phyloP scores from a whole-genome alignment of 1,140 invertebrate genomes.

The Camponotus floridanus region DNA sequence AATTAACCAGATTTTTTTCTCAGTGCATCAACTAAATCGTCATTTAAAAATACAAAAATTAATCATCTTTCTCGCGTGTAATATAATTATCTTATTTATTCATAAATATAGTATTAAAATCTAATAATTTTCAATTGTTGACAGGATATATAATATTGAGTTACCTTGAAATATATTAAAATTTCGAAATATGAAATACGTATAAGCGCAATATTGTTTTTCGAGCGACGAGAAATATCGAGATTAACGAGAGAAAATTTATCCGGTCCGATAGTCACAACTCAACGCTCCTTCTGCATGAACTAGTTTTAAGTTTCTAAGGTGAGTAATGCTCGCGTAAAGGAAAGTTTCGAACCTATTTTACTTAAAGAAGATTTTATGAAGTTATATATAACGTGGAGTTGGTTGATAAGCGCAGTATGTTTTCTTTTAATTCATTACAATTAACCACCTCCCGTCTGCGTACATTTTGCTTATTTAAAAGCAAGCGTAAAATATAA shows the following conservation, averaged over 20 bases:
- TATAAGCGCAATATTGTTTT: background rate
- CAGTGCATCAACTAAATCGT: no score
- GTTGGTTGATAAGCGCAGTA: constrained; percentile 8
- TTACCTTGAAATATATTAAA: background rate
- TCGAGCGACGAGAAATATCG: constrained; percentile 20
- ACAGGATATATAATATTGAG: background rate
- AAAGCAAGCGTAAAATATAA: constrained; percentile 8
- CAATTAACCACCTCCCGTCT: constrained; percentile 26
- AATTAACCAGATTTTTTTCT: no score
- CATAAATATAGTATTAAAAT: background rate
- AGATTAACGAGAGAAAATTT: constrained; percentile 37
- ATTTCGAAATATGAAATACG: background rate
- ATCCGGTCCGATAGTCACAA: constrained; percentile 30
- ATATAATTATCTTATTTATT: background rate
- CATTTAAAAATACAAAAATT: background rate
- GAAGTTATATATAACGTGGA: constrained; percentile 24
- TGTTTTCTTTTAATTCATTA: constrained; percentile 50
- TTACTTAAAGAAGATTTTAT: constrained; percentile 50
- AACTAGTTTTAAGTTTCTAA: constrained; percentile 60
- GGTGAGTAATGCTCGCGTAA: constrained; percentile 37
- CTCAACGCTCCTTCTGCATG: constrained; percentile 32
- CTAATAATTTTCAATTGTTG: background rate
- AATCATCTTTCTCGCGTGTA: background rate
- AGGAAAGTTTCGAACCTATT: constrained; percentile 46
- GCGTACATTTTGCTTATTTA: background rate